Conservation (phyloP, 2,113 vertebrate genomes). For the Thermophis baileyi region DNA sequence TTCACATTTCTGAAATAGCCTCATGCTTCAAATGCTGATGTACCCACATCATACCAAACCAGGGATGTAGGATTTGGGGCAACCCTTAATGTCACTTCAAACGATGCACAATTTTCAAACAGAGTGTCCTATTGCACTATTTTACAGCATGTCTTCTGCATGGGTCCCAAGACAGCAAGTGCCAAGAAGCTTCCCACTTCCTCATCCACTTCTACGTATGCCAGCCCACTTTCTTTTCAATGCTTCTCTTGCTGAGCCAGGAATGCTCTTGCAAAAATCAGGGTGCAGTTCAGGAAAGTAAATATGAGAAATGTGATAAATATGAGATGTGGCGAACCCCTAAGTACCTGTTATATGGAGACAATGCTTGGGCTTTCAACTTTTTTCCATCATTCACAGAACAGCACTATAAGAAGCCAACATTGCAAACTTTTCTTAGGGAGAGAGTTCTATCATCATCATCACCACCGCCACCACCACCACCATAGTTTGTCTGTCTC, state of each 20-base stretch:
- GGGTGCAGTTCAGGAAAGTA: background rate
- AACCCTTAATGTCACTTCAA: background rate
- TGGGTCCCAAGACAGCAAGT: background rate
- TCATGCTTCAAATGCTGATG: background rate
- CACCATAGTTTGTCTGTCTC: background rate
- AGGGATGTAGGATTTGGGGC: background rate
- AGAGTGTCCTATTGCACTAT: background rate
- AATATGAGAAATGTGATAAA: background rate
- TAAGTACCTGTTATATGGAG: background rate
- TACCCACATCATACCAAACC: background rate
- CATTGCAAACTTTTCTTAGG: conserved; percentile 10
- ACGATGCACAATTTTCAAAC: too few relatives aligned
- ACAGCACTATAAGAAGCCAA: too few relatives aligned
- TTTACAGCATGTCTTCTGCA: background rate
- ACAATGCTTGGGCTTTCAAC: background rate
- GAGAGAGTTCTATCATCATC: background rate
- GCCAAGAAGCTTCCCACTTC: background rate
- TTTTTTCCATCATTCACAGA: background rate
- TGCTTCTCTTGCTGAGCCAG: background rate
- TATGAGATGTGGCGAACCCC: background rate
- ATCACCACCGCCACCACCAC: background rate
- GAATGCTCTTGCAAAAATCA: background rate
- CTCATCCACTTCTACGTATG: too few relatives aligned
- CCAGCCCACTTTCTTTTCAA: background rate
- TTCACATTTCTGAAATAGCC: conserved; percentile 43